Evolutionary conservation across 2,113 vertebrate species (phyloP).

Genomic region (Xenopus borealis): DNA sequence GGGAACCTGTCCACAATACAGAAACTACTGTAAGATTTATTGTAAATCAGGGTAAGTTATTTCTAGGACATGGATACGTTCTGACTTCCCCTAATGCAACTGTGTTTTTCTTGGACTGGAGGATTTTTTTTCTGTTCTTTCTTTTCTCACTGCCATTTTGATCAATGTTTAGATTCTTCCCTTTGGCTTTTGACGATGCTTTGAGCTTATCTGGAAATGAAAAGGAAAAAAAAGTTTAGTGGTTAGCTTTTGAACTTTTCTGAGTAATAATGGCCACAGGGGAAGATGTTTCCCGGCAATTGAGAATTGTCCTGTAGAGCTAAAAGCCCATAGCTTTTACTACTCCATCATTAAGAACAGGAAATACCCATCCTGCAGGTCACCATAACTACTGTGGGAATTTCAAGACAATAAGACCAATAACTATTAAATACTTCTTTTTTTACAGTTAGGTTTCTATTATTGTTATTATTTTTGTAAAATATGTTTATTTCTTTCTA

Average conservation of each 20-base stretch:
- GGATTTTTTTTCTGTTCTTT: constrained; percentile 48
- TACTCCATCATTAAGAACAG: constrained; percentile 30
- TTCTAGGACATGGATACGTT: constrained; percentile 43
- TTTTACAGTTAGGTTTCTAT: not conserved
- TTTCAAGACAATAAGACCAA: constrained; percentile 8
- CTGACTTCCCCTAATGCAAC: constrained; percentile 11
- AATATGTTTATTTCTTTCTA: not conserved
- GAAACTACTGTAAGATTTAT: constrained; percentile 86
- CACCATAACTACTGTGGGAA: constrained; percentile 19
- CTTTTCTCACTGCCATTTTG: constrained; percentile 60
- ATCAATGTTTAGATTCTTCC: constrained; percentile 59
- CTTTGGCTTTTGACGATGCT: constrained; percentile 35
- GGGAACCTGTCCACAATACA: constrained; percentile 87
- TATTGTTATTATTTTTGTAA: no score
- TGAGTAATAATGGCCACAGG: constrained; percentile 24
- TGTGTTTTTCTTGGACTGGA: constrained; percentile 29
- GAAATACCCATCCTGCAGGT: constrained; percentile 36
- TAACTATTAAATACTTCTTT: constrained; percentile 15
- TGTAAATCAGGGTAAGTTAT: constrained; percentile 83
- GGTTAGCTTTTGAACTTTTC: constrained; percentile 35
- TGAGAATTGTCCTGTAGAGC: constrained; percentile 36
- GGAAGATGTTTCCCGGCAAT: constrained; percentile 41
- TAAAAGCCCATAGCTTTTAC: constrained; percentile 16
- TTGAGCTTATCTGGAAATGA: constrained; percentile 40
- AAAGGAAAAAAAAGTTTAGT: constrained; percentile 36